A percentile compares a stretch with the other conserved stretches of the same genome.
Conservation (phyloP, 2,888 invertebrate species). For the Pheosia gnoma region DNA sequence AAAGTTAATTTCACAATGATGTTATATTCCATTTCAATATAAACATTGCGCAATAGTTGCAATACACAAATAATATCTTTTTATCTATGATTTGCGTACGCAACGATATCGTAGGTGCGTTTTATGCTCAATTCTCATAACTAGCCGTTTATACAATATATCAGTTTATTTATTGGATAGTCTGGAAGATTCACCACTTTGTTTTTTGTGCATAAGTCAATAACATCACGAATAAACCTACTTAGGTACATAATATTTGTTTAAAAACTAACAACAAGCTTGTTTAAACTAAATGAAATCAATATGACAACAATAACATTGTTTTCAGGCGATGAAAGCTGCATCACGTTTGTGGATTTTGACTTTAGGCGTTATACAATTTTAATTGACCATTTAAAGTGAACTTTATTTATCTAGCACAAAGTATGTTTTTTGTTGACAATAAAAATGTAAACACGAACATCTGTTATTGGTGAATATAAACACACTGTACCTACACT, state of each 20-base stretch:
- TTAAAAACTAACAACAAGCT: too few relatives aligned
- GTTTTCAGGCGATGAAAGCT: too few relatives aligned
- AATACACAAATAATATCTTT: constrained; percentile 2
- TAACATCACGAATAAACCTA: too few relatives aligned
- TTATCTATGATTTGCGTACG: neutral
- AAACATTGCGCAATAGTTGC: constrained; percentile 26
- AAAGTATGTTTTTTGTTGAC: constrained; percentile 27
- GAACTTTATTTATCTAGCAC: constrained; percentile 27
- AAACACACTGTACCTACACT: neutral
- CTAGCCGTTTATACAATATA: too few relatives aligned
- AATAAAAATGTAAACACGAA: constrained; percentile 24
- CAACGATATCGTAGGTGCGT: neutral
- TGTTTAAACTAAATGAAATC: too few relatives aligned
- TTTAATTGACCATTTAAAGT: constrained; percentile 37
- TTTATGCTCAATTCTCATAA: constrained; percentile 5
- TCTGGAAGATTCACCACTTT: too few relatives aligned
- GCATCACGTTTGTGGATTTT: too few relatives aligned
- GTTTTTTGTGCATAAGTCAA: too few relatives aligned
- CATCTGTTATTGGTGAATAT: too few relatives aligned
- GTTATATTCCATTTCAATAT: constrained; percentile 31
- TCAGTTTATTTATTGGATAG: too few relatives aligned
- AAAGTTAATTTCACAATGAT: constrained; percentile 45
- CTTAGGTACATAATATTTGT: too few relatives aligned
- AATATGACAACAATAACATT: too few relatives aligned
- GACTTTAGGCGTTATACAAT: constrained; percentile 13